Percentiles rank a stretch among this genome's conserved stretches.
phyloP scores from a whole-genome alignment of 2,113 vertebrate genomes.

The Fukomys damarensis region DNA sequence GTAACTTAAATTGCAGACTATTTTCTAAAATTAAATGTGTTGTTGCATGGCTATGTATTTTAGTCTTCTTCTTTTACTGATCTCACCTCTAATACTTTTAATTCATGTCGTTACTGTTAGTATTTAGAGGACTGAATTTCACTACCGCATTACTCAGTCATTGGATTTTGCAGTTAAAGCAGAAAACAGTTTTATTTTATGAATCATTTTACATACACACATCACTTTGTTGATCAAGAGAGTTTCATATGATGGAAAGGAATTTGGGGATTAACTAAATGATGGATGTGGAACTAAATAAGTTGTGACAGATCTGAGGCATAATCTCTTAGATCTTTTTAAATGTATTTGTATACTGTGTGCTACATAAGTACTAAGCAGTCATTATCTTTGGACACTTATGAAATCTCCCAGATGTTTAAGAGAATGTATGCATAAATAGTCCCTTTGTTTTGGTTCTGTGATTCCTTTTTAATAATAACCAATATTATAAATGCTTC shows the following conservation, averaged over 20 bases:
- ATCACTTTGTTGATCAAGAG: constrained; percentile 60
- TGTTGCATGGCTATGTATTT: not conserved
- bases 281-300: constrained; percentile 48
- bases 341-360: not conserved
- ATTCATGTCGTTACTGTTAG: not conserved
- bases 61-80: not conserved
- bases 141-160: not conserved
- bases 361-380: not conserved
- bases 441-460: not conserved
- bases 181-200: constrained; percentile 66
- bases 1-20: not conserved
- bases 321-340: constrained; percentile 56
- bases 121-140: not conserved
- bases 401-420: constrained; percentile 25
- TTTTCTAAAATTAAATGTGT: not conserved
- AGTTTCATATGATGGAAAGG: constrained; percentile 52
- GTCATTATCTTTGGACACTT: not conserved
- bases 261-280: constrained; percentile 71
- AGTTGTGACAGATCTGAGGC: constrained; percentile 27
- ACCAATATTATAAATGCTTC: not conserved
- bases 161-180: not conserved
- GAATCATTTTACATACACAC: constrained; percentile 64
- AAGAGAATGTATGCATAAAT: not conserved
- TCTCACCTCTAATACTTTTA: not conserved
- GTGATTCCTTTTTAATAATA: constrained; percentile 25